Conservation (phyloP, 2,113 vertebrate genomes). For the Ancistrus triradiatus region DNA sequence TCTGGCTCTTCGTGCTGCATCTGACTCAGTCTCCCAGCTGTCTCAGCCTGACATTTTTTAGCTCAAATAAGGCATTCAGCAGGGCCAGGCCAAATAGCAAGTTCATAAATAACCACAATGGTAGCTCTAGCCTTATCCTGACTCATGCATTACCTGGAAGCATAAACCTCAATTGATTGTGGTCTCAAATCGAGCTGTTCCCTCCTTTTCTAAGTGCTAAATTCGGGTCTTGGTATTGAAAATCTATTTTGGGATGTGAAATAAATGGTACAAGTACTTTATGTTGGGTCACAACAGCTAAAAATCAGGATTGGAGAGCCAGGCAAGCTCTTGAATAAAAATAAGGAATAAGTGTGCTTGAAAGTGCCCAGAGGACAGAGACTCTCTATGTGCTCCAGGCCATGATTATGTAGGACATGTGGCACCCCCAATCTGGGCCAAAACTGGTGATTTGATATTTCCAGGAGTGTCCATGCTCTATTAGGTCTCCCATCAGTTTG, state of each 20-base stretch:
- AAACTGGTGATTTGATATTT: background rate
- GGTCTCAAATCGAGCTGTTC: background rate
- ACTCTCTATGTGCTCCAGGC: background rate
- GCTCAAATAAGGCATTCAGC: slow-evolving; percentile 1
- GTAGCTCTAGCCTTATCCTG: background rate
- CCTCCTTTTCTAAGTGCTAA: background rate
- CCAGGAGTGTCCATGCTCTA: background rate
- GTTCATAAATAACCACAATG: slow-evolving; percentile 10
- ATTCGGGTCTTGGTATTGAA: background rate
- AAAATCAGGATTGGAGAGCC: background rate
- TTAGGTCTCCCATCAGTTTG: background rate
- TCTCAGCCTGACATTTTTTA: slow-evolving; percentile 10
- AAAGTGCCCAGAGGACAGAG: background rate
- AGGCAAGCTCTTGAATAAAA: background rate
- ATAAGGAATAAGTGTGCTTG: background rate
- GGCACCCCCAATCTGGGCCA: background rate
- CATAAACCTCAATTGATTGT: slow-evolving; percentile 1
- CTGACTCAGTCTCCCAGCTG: background rate
- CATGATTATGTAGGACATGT: background rate
- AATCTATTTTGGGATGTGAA: slow-evolving; percentile 5
- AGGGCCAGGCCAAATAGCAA: background rate
- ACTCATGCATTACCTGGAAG: background rate
- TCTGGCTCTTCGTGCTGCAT: background rate
- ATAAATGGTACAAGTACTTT: background rate
- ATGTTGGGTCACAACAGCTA: background rate